These are phyloP conservation scores for Scylla paramamosain DNA, from an alignment of 1,140 invertebrate species.

Conservation along the genomic window DNA sequence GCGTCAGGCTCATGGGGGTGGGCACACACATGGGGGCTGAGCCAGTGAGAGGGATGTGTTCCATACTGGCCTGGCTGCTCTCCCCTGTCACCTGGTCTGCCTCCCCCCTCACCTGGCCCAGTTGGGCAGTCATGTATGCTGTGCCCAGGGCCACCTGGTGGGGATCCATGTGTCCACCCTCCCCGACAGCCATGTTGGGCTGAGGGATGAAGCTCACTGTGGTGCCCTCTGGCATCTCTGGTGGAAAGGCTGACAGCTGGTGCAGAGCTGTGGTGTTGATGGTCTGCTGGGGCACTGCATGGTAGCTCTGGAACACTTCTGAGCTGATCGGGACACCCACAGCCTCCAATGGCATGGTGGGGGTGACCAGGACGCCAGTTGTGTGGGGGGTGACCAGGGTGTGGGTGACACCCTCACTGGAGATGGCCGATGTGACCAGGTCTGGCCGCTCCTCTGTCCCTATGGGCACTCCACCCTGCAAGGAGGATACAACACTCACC, in stretches of 20 bases:
- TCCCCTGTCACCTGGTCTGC: neutral
- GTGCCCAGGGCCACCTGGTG: neutral
- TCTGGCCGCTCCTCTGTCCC: constrained; percentile 39
- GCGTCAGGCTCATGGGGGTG: constrained; percentile 45
- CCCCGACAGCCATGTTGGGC: neutral
- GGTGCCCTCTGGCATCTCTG: constrained; percentile 32
- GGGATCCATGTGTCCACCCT: constrained; percentile 34
- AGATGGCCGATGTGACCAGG: neutral
- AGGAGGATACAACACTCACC: neutral
- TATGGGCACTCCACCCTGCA: constrained; percentile 36
- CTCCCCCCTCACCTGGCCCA: neutral
- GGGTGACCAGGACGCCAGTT: constrained; percentile 17
- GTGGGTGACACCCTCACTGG: neutral
- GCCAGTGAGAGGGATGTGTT: neutral
- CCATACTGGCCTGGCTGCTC: neutral
- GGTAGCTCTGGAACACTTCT: constrained; percentile 36
- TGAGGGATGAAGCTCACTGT: constrained; percentile 37
- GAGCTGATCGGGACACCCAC: constrained; percentile 22
- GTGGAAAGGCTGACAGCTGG: constrained; percentile 15
- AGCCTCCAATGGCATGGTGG: constrained; percentile 8
- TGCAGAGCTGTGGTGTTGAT: constrained; percentile 34
- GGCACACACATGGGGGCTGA: constrained; percentile 51
- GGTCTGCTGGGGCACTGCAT: neutral
- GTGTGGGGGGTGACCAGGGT: constrained; percentile 25
- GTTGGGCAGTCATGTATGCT: neutral